A percentile compares a stretch with the other conserved stretches of the same genome.
phyloP scores from a whole-genome alignment of 2,113 vertebrate genomes.

The Carassius carassius region DNA sequence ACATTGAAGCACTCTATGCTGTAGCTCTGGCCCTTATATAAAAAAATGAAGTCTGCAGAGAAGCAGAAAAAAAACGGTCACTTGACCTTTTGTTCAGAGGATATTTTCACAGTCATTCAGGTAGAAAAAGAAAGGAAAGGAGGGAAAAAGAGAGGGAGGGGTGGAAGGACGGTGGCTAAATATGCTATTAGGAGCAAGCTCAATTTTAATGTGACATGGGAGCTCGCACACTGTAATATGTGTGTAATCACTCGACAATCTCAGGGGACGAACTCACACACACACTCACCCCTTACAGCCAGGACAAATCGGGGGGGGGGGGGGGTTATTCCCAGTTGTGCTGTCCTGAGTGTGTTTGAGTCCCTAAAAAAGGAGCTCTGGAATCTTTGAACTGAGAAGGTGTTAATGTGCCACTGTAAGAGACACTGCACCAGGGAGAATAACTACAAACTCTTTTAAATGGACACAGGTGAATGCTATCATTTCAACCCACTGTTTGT shows the following conservation, averaged over 20 bases:
- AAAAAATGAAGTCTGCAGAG: slow-evolving; percentile 19
- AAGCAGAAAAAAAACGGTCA: slow-evolving; percentile 32
- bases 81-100: slow-evolving; percentile 64
- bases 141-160: not conserved
- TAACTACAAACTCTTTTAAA: slow-evolving; percentile 60
- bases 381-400: slow-evolving; percentile 61
- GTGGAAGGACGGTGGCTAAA: slow-evolving; percentile 14
- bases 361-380: slow-evolving; percentile 54
- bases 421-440: slow-evolving; percentile 43
- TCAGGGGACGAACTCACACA: slow-evolving; percentile 17
- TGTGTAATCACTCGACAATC: slow-evolving; percentile 49
- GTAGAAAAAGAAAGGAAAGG: slow-evolving; percentile 38
- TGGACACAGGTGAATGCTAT: slow-evolving; percentile 44
- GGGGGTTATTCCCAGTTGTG: slow-evolving; percentile 54
- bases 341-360: slow-evolving; percentile 55
- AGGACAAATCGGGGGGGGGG: not conserved
- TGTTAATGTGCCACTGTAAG: slow-evolving; percentile 65
- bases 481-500: not conserved
- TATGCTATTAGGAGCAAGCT: slow-evolving; percentile 40
- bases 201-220: slow-evolving; percentile 51
- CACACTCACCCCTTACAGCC: not conserved
- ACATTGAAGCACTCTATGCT: slow-evolving; percentile 23
- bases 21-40: slow-evolving; percentile 47
- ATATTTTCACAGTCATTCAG: slow-evolving; percentile 50
- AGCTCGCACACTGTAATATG: slow-evolving; percentile 30